These are phyloP conservation scores for Bergia sp. DNA, from an alignment of 92 coral and sea anemone species.

Conservation along the genomic window DNA sequence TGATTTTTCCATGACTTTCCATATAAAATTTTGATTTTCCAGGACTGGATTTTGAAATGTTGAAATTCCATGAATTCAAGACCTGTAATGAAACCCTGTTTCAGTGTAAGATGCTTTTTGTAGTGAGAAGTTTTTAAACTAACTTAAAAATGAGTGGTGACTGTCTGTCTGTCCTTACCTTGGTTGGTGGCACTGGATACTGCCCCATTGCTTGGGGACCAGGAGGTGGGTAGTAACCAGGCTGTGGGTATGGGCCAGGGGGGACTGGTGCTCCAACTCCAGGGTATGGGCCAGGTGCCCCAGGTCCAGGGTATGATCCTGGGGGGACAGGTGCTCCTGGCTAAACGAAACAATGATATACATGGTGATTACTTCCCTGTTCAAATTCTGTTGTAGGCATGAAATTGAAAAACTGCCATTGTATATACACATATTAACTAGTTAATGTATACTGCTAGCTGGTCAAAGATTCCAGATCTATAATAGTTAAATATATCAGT, in stretches of 20 bases:
- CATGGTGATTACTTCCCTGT: background rate
- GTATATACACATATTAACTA: background rate
- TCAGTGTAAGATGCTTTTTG: conserved; percentile 35
- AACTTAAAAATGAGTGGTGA: background rate
- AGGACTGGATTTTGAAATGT: background rate
- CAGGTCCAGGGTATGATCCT: conserved; percentile 33
- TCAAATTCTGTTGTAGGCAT: no score
- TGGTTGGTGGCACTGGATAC: conserved; percentile 39
- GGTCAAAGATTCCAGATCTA: no score
- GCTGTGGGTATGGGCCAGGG: conserved; percentile 49
- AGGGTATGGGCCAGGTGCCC: conserved; percentile 40
- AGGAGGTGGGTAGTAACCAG: conserved; percentile 59
- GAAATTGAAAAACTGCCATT: background rate
- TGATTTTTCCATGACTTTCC: no score
- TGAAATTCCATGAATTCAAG: no score
- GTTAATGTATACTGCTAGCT: background rate
- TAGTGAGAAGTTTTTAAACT: background rate
- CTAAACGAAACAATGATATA: background rate
- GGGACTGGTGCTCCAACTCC: conserved; percentile 39
- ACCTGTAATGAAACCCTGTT: background rate
- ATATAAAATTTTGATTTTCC: no score
- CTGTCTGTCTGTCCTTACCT: conserved; percentile 14
- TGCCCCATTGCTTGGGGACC: conserved; percentile 43
- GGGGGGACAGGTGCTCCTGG: conserved; percentile 50
- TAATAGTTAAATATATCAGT: no score